These are phyloP conservation scores for Palythoa caribaeorum DNA, from an alignment of 92 coral and sea anemone genomes.

Conservation along the genomic window DNA sequence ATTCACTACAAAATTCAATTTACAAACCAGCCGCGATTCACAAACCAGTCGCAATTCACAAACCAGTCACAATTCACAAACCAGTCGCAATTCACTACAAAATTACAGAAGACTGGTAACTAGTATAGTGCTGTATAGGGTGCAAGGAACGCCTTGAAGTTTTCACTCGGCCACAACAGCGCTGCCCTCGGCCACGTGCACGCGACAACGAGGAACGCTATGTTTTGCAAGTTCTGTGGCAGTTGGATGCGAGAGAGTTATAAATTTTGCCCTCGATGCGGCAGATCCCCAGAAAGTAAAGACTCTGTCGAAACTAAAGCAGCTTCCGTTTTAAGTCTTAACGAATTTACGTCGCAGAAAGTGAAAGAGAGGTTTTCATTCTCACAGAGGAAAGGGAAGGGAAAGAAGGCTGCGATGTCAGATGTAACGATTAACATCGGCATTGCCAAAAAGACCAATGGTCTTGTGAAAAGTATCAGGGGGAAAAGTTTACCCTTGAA, in stretches of 20 bases:
- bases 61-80: slow-evolving; percentile 26
- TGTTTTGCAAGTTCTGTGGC: slow-evolving; percentile 42
- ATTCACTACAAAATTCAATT: neutral
- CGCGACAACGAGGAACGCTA: slow-evolving; percentile 31
- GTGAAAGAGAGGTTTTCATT: slow-evolving; percentile 39
- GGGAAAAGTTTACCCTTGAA: slow-evolving; percentile 31
- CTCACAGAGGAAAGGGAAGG: slow-evolving; percentile 30
- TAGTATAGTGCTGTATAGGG: neutral
- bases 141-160: slow-evolving; percentile 32
- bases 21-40: neutral
- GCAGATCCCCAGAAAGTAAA: slow-evolving; percentile 27
- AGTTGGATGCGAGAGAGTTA: slow-evolving; percentile 36
- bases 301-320: slow-evolving; percentile 34
- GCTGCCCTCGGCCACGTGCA: slow-evolving; percentile 14
- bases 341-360: slow-evolving; percentile 40
- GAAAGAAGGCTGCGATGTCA: slow-evolving; percentile 34
- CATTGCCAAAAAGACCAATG: slow-evolving; percentile 38
- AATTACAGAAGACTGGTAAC: slow-evolving; percentile 35
- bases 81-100: slow-evolving; percentile 31
- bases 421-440: slow-evolving; percentile 35
- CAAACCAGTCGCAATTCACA: neutral
- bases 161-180: slow-evolving; percentile 17
- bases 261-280: slow-evolving; percentile 37
- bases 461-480: slow-evolving; percentile 34
- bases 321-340: slow-evolving; percentile 29